A percentile compares a stretch with the other conserved stretches of the same genome.
phyloP scores from a whole-genome alignment of 2,888 invertebrate genomes.

The Unio pictorum region DNA sequence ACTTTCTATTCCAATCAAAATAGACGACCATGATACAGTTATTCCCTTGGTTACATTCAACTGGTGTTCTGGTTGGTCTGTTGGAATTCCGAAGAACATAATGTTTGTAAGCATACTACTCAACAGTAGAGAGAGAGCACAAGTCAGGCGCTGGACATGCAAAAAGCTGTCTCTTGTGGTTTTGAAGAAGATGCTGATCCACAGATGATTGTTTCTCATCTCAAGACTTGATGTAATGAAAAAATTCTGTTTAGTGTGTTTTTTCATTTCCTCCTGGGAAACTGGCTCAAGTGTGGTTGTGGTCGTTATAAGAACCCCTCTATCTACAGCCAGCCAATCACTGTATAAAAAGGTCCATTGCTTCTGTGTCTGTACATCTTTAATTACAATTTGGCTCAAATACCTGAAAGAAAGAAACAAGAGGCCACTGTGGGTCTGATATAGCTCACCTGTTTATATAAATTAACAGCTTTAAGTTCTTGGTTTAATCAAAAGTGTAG shows the following conservation, averaged over 20 bases:
- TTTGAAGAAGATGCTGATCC: conserved; percentile 61
- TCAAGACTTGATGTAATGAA: conserved; percentile 28
- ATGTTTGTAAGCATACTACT: conserved; percentile 60
- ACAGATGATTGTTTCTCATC: conserved; percentile 57
- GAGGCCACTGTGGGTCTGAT: too few species aligned
- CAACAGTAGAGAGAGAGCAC: conserved; percentile 56
- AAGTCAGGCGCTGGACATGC: conserved; percentile 59
- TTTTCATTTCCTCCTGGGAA: conserved; percentile 14
- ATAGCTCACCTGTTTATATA: too few species aligned
- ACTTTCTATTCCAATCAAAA: conserved; percentile 47
- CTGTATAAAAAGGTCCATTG: conserved; percentile 49
- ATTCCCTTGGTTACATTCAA: conserved; percentile 13
- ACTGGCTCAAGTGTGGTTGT: conserved; percentile 31
- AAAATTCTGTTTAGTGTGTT: conserved; percentile 25
- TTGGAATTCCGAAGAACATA: conserved; percentile 57
- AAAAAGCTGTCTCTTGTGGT: conserved; percentile 56
- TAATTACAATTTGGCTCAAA: conserved; percentile 43
- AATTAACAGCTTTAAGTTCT: too few species aligned
- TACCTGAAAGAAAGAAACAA: conserved; percentile 36
- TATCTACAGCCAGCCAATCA: conserved; percentile 48
- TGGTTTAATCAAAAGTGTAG: too few species aligned
- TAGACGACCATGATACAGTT: conserved; percentile 19
- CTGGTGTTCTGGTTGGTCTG: conserved; percentile 44
- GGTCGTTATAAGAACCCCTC: conserved; percentile 21
- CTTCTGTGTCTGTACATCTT: conserved; percentile 41